Evolutionary conservation across 2,113 vertebrate genomes (phyloP), one percentile per base, ranked within the genome.

Genomic region (Brachypteracias leptosomus): DNA sequence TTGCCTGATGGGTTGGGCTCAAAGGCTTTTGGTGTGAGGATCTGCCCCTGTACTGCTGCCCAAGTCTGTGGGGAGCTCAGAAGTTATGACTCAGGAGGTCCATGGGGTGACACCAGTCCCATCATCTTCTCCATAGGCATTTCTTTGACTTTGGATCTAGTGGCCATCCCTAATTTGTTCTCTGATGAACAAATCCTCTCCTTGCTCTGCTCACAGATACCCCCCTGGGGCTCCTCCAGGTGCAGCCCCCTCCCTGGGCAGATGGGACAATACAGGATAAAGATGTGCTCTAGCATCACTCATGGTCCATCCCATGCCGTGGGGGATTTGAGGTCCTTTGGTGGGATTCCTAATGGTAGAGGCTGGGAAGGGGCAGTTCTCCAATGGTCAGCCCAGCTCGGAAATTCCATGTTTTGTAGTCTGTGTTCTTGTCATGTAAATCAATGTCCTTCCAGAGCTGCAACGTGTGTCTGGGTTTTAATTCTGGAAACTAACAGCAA

Each of bases 361-460:
- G 10, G 15, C 62, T 19, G 14, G 11, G 46, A 77, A 44, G 35
- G 72, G 38, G 26, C 47, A 4, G 13, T 18, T 51, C 55, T 62
- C 25, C 58, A 7, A 3, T 0, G 6, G 46, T n/a, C 67, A 5
- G 57, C 76, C 38, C 9, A 5, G 33, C 24, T 18, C 73, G 6
- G 51, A 46, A 90, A 76, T 10, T 4, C 3, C 0, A 0, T 57
- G 29, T 6, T 86, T 13, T 5, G 70, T 54, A 13, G 82, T 75
- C 96, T 86, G 47, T 54, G 84, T 20, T 19, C 77, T 87, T 76
- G 91, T 78, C 93, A 59, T 91, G 97, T 91, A 93, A 89, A 96
- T 93, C 11, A 88, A 95, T 8, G 65, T 67, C 95, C 95, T 94
- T 52, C 78, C 25, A 42, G 87, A 94, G 72, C 97, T 79, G 49